These are phyloP conservation scores for Pherbina coryleti DNA, from an alignment of 2,888 invertebrate genomes.

Conservation along the genomic window DNA sequence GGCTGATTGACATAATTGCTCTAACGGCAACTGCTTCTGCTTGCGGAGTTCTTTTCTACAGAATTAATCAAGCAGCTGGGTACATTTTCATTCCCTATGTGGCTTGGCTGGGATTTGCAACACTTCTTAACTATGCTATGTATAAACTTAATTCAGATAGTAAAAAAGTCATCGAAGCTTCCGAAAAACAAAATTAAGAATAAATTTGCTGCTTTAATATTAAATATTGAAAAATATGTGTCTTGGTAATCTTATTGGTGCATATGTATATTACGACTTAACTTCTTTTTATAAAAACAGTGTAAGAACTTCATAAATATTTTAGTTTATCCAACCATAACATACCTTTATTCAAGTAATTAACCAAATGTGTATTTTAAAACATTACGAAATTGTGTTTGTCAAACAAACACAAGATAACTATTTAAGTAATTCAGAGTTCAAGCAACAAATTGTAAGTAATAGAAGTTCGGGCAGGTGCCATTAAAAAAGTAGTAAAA, in stretches of 20 bases:
- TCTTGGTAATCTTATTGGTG: too few species aligned
- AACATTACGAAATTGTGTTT: neutral
- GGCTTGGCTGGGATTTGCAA: conserved; percentile 80
- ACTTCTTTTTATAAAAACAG: neutral
- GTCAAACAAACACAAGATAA: neutral
- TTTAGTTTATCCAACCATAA: neutral
- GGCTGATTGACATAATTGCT: conserved; percentile 74
- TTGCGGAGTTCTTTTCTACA: conserved; percentile 74
- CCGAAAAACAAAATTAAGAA: neutral
- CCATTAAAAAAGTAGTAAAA: neutral
- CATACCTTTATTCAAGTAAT: conserved; percentile 15
- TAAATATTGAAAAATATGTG: too few species aligned
- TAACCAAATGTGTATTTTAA: neutral
- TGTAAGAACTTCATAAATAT: neutral
- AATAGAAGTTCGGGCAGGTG: neutral
- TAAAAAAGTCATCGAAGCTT: conserved; percentile 46
- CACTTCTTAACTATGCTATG: conserved; percentile 77
- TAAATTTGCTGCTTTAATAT: neutral
- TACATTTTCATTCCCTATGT: conserved; percentile 81
- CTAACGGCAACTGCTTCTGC: conserved; percentile 74
- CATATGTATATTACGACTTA: neutral
- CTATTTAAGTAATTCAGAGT: neutral
- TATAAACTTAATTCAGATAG: conserved; percentile 74
- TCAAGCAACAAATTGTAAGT: conserved; percentile 1
- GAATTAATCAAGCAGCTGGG: conserved; percentile 76